Evolutionary conservation across 2,113 vertebrate species (phyloP), one percentile per base, ranked within the genome.

Genomic region (Anser cygnoides): DNA sequence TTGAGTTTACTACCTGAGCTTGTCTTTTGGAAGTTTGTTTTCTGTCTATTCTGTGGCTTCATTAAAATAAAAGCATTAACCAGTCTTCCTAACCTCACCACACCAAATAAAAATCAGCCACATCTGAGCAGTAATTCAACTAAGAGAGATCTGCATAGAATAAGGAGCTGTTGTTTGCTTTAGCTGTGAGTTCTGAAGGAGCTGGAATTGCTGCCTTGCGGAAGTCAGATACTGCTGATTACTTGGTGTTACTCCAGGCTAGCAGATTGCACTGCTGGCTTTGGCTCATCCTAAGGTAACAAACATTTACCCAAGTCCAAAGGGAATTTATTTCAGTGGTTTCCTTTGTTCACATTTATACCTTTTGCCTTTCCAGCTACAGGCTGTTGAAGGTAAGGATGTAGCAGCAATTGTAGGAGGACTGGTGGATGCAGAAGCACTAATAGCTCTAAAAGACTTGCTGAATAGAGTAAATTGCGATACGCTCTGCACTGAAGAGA

Each of bases 391-490:
- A 79, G 99, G 98, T 67, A 98, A 96, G 6, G 98, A 99, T 52
- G 96, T 99, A 18, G 99, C 98, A 62, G 99, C 98, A 89, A 97
- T 99, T 89, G 99, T 98, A 52, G 99, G 99, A 91, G 99, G 99
- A 29, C 96, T 99, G 97, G 99, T 98, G 26, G 99, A 99, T 49
- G 99, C 99, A 12, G 99, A 99, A 98, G 97, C 99, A 11, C 97
- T 99, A 19, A 95, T 99, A 68, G 96, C 99, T 74, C 98, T 99
- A 92, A 99, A 99, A 96, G 99, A 99, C 92, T 97, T 99, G 39
- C 96, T 99, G 88, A 99, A 99, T 78, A 98, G 98, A 96, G 94
- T 99, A 44, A 97, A 99, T 97, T 99, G 98, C 11, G 99, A 99
- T n/a, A 98, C 15, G 1, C 97, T 99, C 10, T 99, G 99, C 97